A percentile compares a stretch with the other conserved stretches of the same genome.
Evolutionary conservation across 2,113 vertebrate species (phyloP).

Genomic region (Sciurus niger): DNA sequence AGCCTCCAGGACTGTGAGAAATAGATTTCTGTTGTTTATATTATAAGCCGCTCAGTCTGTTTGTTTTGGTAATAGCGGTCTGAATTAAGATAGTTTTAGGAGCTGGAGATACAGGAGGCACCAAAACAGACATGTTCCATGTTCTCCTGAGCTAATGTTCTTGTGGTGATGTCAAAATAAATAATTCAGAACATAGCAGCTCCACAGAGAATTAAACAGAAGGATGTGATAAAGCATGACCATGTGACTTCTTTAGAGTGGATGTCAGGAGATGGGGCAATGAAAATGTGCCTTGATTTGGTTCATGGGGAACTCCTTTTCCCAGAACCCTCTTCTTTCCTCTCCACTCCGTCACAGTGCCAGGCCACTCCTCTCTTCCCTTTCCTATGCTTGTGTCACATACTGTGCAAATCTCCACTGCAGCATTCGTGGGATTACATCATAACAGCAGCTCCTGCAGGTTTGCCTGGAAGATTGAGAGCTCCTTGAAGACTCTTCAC

Average conservation of each 20-base stretch:
- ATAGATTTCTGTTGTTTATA: neutral
- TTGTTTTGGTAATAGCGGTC: neutral
- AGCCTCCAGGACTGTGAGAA: neutral
- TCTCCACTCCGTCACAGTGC: neutral
- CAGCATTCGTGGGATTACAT: rapidly evolving
- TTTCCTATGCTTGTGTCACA: neutral
- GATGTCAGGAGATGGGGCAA: neutral
- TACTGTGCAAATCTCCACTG: neutral
- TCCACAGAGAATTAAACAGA: neutral
- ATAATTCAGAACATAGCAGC: neutral
- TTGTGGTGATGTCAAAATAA: neutral
- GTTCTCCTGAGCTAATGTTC: neutral
- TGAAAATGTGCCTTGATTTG: neutral
- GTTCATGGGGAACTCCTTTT: neutral
- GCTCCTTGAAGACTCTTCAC: neutral
- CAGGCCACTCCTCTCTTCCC: neutral
- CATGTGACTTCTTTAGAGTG: neutral
- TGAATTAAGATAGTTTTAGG: neutral
- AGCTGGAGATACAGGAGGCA: neutral
- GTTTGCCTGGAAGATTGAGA: neutral
- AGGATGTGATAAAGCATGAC: neutral
- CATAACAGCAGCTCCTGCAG: neutral
- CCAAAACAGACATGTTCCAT: neutral
- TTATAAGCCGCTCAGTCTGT: neutral
- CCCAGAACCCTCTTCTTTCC: neutral